Evolutionary conservation across 2,888 invertebrate species (phyloP).

Genomic region (Sesia bembeciformis): DNA sequence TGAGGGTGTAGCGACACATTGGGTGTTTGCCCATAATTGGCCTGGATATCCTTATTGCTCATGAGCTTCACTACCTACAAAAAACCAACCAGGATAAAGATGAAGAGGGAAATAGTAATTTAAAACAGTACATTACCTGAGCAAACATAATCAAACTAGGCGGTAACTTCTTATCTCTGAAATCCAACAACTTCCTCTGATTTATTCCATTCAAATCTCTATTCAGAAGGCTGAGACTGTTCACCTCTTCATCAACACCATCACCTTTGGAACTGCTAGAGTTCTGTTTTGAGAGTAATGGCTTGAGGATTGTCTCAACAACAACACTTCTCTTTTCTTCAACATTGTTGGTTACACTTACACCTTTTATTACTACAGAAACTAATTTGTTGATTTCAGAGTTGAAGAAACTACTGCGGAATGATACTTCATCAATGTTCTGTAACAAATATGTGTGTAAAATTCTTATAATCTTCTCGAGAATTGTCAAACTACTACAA

Average conservation of each 20-base stretch:
- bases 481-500: no score
- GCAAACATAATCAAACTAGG: constrained; percentile 87
- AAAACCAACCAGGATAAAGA: no score
- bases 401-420: constrained; percentile 90
- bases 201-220: constrained; percentile 22
- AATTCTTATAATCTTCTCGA: no score
- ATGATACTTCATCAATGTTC: constrained; percentile 89
- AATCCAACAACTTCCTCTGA: constrained; percentile 71
- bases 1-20: no score
- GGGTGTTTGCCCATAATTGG: no score
- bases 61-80: no score
- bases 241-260: constrained; percentile 18
- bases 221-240: constrained; percentile 18
- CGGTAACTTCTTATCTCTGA: constrained; percentile 84
- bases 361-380: constrained; percentile 86
- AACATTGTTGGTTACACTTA: constrained; percentile 86
- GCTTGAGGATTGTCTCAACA: constrained; percentile 65
- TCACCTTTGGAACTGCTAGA: constrained; percentile 28
- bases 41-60: no score
- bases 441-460: constrained; percentile 34
- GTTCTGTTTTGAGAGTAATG: constrained; percentile 60
- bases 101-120: no score
- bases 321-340: constrained; percentile 57
- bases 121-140: constrained; percentile 71
- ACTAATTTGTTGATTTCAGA: constrained; percentile 90